These are phyloP conservation scores for Syritta pipiens DNA, from an alignment of 2,888 invertebrate genomes.

Conservation along the genomic window DNA sequence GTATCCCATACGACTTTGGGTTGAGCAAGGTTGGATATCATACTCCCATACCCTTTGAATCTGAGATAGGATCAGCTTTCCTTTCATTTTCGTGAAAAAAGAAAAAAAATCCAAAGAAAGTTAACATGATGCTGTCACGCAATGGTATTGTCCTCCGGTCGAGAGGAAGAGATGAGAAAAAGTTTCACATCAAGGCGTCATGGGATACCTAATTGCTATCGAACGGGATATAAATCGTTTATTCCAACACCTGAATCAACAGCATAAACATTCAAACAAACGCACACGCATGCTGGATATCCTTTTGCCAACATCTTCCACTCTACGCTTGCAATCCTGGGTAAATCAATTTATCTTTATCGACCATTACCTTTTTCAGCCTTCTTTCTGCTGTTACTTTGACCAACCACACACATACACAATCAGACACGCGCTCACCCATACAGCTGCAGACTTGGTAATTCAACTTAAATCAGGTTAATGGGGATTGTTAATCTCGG, in stretches of 20 bases:
- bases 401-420: not conserved
- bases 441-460: conserved; percentile 5
- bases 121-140: conserved; percentile 12
- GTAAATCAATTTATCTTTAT: conserved; percentile 66
- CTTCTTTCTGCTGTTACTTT: not conserved
- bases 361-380: conserved; percentile 48
- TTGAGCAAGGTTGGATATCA: conserved; percentile 5
- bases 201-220: conserved; percentile 54
- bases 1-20: conserved; percentile 19
- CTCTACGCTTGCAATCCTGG: conserved; percentile 27
- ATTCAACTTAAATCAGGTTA: conserved; percentile 65
- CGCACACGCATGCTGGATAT: not conserved
- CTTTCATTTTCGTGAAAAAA: not conserved
- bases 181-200: too few species aligned
- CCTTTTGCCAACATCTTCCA: not conserved
- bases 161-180: too few species aligned
- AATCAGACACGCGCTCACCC: not conserved
- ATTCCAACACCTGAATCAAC: conserved; percentile 56
- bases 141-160: not conserved
- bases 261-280: conserved; percentile 17
- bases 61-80: not conserved
- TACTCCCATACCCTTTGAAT: not conserved
- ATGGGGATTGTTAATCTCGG: conserved; percentile 56
- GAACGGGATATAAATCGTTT: conserved; percentile 68
- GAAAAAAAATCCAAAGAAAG: not conserved